Base-by-base conservation (phyloP, 2,797 vertebrate genomes). In the Tolypeutes matacus region DNA sequence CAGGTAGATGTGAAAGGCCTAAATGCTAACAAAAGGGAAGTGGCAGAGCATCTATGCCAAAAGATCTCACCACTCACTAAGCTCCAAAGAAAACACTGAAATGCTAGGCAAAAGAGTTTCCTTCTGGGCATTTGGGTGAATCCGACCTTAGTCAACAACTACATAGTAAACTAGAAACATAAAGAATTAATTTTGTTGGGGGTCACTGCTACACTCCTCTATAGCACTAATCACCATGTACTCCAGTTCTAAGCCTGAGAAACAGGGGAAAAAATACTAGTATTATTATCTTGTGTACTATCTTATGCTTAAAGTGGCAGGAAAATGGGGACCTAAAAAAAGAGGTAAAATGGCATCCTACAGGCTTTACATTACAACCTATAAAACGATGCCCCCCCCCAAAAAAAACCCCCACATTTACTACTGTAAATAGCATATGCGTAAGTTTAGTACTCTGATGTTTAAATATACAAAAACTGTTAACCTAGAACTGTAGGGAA, bases 381-480 rank as follows among this genome's bases (percentile, higher is more conserved):
- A 49, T 42, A 93, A 91, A 97, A 88, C 31, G 34, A 92, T 42
- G 70, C 20, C 18, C 23, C 20, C 11, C 13, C 58, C 4, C 64
- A 76, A 67, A 83, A 92, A 78, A 82, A 76, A 27, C 39, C 39
- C 39, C 29, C 15, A 7, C n/a, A 34, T 53, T 15, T 81, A 91
- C 20, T 93, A 92, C 51, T 94, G 94, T 88, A 69, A 96, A 51
- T 36, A 93, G 34, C 72, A 87, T 56, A 75, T 34, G 11, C n/a
- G 34, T 91, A 90, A 76, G 39, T 89, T 87, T 85, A 42, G 77
- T 73, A 88, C 18, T 67, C 9, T n/a, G 58, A 67, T 70, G 12
- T 76, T 91, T n/a, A 96, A 91, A 95, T 72, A 93, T 14, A 69
- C 27, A 90, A 92, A 92, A 92, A 78, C 29, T 86, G 20, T 93